Percentiles rank a stretch among this genome's conserved stretches.
Conservation (phyloP, 2,888 invertebrate genomes). For the Pseudanteris insignis region DNA sequence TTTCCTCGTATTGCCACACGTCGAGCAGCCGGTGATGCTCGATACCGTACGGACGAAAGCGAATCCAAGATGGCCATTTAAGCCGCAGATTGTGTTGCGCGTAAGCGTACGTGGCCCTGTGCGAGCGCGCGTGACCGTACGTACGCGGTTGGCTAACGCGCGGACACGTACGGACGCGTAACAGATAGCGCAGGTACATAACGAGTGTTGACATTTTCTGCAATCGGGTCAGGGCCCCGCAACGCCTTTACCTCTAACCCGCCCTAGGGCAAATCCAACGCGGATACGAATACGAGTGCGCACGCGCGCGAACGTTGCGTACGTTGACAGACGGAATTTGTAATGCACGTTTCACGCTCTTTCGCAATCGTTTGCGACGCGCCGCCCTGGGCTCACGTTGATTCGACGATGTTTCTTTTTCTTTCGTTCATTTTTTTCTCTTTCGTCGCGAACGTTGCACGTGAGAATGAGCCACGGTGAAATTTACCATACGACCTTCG, state of each 20-base stretch:
- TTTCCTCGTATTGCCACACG: constrained; percentile 60
- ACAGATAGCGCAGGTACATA: constrained; percentile 53
- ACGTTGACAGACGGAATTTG: no score
- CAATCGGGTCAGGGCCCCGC: constrained; percentile 64
- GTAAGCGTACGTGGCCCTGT: constrained; percentile 21
- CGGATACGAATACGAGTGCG: constrained; percentile 30
- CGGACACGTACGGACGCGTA: constrained; percentile 32
- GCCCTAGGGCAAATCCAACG: constrained; percentile 53
- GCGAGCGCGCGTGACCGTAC: constrained; percentile 18
- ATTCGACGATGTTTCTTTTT: no score
- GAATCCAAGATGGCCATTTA: constrained; percentile 55
- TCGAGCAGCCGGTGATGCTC: constrained; percentile 45
- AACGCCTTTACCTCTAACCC: constrained; percentile 58
- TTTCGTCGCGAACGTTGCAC: no score
- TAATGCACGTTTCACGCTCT: no score
- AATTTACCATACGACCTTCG: no score
- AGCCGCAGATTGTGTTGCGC: constrained; percentile 34
- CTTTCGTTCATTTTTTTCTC: no score
- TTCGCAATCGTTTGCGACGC: no score
- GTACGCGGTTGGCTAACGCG: constrained; percentile 19
- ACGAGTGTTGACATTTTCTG: constrained; percentile 65
- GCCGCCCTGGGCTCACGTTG: no score
- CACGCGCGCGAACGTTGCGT: no score
- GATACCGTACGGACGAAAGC: constrained; percentile 53
- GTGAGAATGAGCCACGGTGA: no score